Evolutionary conservation across 1,140 invertebrate genomes (phyloP).

Genomic region (Planococcus citri): DNA sequence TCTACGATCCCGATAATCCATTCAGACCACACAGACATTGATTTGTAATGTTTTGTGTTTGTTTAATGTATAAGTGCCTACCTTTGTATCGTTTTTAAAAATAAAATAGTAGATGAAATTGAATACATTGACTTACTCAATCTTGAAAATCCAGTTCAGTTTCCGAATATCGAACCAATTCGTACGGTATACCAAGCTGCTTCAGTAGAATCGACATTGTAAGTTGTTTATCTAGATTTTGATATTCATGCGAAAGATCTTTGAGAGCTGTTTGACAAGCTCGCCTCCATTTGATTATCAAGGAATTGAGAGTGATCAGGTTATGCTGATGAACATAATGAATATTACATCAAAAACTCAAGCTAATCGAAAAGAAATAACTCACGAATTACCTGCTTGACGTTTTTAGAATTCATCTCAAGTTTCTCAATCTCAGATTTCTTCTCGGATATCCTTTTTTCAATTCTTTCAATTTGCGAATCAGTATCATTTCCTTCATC

Average conservation of each 20-base stretch:
- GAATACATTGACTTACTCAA: not conserved
- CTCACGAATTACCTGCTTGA: not conserved
- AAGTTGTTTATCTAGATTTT: not conserved
- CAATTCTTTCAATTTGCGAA: not conserved
- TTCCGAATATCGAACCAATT: not conserved
- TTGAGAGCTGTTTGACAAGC: not conserved
- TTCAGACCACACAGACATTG: constrained; percentile 65
- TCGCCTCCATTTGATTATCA: not conserved
- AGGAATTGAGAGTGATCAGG: not conserved
- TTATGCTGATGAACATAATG: not conserved
- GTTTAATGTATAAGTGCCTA: not conserved
- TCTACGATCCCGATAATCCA: constrained; percentile 74
- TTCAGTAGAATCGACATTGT: not conserved
- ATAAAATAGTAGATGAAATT: not conserved
- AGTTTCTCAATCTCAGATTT: not conserved
- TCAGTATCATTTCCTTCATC: not conserved
- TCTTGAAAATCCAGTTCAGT: not conserved
- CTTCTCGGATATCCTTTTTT: not conserved
- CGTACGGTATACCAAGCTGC: not conserved
- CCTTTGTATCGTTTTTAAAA: not conserved
- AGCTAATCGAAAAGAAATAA: not conserved
- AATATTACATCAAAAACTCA: not conserved
- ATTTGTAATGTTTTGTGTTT: constrained; percentile 21
- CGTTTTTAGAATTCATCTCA: not conserved
- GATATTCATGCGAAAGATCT: not conserved